These are phyloP conservation scores for Nysson spinosus DNA, from an alignment of 2,888 invertebrate genomes.

Conservation along the genomic window DNA sequence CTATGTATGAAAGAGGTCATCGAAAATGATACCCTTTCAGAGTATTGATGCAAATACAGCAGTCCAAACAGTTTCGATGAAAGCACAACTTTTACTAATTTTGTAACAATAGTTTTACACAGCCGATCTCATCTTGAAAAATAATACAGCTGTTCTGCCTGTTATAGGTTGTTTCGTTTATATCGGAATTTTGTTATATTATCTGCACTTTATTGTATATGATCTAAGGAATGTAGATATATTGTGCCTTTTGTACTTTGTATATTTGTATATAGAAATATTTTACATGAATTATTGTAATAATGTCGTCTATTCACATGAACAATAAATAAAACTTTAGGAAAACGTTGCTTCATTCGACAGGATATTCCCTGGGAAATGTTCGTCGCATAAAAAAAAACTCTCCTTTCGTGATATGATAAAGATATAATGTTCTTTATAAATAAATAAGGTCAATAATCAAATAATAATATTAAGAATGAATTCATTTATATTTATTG, in stretches of 20 bases:
- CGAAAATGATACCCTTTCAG: background rate
- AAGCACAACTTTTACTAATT: constrained; percentile 7
- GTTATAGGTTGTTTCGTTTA: constrained; percentile 27
- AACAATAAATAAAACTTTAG: constrained; percentile 69
- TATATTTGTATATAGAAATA: constrained; percentile 76
- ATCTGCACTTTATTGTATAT: constrained; percentile 71
- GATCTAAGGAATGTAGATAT: constrained; percentile 75
- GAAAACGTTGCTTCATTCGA: constrained; percentile 35
- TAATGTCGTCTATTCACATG: constrained; percentile 69
- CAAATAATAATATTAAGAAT: too few relatives aligned
- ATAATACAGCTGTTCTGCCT: constrained; percentile 22
- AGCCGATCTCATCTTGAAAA: constrained; percentile 3
- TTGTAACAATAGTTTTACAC: background rate
- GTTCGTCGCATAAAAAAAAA: too few relatives aligned
- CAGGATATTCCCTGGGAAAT: too few relatives aligned
- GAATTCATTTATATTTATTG: too few relatives aligned
- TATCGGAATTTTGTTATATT: constrained; percentile 64
- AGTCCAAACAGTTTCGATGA: background rate
- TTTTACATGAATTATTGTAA: constrained; percentile 73
- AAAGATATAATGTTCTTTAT: too few relatives aligned
- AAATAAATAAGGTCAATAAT: too few relatives aligned
- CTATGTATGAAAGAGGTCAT: too few relatives aligned
- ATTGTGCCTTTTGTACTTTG: constrained; percentile 77
- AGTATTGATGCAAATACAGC: constrained; percentile 2
- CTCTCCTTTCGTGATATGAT: too few relatives aligned